Conservation (phyloP, 2,888 invertebrate species). For the Amphiduros pacificus region DNA sequence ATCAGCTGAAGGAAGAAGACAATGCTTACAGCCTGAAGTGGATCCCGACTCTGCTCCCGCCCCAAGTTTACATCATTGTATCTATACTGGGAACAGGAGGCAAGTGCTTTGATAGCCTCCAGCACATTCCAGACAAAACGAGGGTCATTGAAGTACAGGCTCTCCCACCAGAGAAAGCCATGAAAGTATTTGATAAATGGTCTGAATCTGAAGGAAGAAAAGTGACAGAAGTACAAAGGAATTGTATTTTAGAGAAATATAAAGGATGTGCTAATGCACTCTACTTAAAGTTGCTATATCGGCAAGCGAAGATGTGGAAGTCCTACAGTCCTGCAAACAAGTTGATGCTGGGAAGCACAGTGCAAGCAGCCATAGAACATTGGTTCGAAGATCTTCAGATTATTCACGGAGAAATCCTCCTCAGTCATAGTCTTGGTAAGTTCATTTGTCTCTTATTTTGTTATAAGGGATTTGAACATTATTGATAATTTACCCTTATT, state of each 20-base stretch:
- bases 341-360: constrained; percentile 30
- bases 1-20: constrained; percentile 39
- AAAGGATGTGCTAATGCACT: constrained; percentile 37
- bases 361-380: constrained; percentile 37
- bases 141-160: constrained; percentile 35
- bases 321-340: constrained; percentile 35
- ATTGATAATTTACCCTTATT: too few species aligned
- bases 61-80: constrained; percentile 37
- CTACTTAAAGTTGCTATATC: constrained; percentile 39
- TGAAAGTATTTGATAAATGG: constrained; percentile 30
- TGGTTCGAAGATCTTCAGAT: constrained; percentile 40
- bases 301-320: constrained; percentile 40
- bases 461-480: too few species aligned
- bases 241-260: constrained; percentile 34
- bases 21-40: constrained; percentile 41
- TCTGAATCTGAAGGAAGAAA: constrained; percentile 27
- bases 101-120: too few species aligned
- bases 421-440: constrained; percentile 41
- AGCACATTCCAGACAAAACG: constrained; percentile 25
- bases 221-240: constrained; percentile 37
- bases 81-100: constrained; percentile 40
- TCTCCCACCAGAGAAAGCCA: constrained; percentile 30
- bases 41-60: constrained; percentile 40
- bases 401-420: constrained; percentile 38
- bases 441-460: too few species aligned